A percentile compares a stretch with the other conserved stretches of the same genome.
Evolutionary conservation across 2,113 vertebrate genomes (phyloP).

Genomic region (Climacteris rufus): DNA sequence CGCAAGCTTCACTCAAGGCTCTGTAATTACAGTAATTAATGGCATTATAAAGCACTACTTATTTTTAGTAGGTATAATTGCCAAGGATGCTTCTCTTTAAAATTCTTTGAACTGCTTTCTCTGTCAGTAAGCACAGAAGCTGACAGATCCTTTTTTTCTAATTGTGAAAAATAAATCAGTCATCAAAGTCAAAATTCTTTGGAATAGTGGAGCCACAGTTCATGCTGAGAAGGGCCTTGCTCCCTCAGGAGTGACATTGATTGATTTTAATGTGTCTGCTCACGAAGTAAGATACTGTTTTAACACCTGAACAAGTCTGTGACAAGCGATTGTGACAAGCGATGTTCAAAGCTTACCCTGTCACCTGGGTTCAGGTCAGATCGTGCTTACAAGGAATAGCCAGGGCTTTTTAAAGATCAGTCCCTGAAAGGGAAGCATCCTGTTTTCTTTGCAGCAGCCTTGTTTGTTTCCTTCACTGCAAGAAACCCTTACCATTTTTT

Average conservation of each 20-base stretch:
- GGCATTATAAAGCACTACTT: slow-evolving; percentile 29
- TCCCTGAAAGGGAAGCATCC: neutral
- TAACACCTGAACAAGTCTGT: neutral
- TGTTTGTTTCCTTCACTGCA: neutral
- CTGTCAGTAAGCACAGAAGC: neutral
- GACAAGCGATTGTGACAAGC: neutral
- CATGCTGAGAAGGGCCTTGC: neutral
- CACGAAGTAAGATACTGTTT: neutral
- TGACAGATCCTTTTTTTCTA: neutral
- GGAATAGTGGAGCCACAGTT: neutral
- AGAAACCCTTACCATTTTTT: neutral
- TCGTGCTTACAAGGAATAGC: neutral
- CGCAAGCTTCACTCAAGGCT: slow-evolving; percentile 1
- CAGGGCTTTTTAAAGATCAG: neutral
- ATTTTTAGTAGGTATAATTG: slow-evolving; percentile 49
- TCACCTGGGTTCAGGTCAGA: neutral
- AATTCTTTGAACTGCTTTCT: slow-evolving; percentile 32
- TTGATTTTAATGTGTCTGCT: neutral
- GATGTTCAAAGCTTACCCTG: neutral
- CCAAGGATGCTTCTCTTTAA: slow-evolving; percentile 19
- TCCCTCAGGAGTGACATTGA: neutral
- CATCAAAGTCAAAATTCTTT: slow-evolving; percentile 6
- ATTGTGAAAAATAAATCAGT: slow-evolving; percentile 17
- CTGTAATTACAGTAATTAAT: slow-evolving; percentile 42
- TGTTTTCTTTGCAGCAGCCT: neutral